These are phyloP conservation scores for Notolepis coatsorum DNA, from an alignment of 2,797 vertebrate species.

Conservation along the genomic window DNA sequence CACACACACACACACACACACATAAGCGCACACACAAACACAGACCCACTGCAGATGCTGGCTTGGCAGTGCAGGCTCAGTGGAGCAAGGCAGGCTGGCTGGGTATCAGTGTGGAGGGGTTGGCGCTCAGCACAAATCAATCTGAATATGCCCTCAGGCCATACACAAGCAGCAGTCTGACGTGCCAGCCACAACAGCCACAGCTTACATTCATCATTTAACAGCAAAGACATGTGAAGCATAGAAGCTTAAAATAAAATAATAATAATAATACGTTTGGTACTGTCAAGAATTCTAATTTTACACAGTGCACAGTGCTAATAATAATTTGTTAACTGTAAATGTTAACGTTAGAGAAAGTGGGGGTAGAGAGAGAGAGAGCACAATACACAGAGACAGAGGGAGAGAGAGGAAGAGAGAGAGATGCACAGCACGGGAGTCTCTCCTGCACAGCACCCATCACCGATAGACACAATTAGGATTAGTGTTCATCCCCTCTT, in stretches of 20 bases:
- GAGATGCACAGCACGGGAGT: conserved; percentile 2
- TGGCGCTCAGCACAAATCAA: conserved; percentile 34
- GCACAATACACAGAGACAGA: conserved; percentile 4
- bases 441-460: conserved; percentile 4
- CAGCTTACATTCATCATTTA: conserved; percentile 38
- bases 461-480: conserved; percentile 63
- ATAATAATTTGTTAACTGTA: conserved; percentile 22
- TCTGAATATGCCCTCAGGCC: conserved; percentile 38
- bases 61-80: conserved; percentile 18
- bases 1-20: background rate
- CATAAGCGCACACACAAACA: background rate
- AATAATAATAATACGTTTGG: conserved; percentile 22
- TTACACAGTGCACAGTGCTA: conserved; percentile 23
- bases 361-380: conserved; percentile 23
- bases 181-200: conserved; percentile 14
- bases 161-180: conserved; percentile 34
- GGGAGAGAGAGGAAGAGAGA: background rate
- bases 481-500: conserved; percentile 70
- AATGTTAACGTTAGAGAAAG: too few relatives aligned
- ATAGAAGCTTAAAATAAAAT: conserved; percentile 24
- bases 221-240: conserved; percentile 38
- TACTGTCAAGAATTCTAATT: conserved; percentile 17
- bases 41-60: background rate
- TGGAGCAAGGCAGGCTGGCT: conserved; percentile 22
- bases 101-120: conserved; percentile 16